phyloP scores from a whole-genome alignment of 2,113 vertebrate species.

The Prionailurus viverrinus region DNA sequence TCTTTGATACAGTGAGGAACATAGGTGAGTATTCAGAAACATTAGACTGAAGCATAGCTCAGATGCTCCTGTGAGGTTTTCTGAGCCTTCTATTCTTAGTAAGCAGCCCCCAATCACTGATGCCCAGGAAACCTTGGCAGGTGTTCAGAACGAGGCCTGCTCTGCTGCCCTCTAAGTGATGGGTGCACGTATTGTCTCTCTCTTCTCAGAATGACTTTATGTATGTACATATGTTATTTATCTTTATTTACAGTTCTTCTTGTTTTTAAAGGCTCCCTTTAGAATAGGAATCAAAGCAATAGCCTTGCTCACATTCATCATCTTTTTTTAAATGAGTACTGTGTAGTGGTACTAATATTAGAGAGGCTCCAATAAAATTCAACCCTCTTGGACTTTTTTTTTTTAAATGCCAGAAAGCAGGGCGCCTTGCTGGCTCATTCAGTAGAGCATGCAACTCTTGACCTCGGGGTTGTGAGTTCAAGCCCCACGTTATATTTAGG shows the following conservation, averaged over 20 bases:
- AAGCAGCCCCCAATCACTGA: neutral
- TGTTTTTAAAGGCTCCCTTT: conserved; percentile 52
- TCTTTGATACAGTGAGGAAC: conserved; percentile 24
- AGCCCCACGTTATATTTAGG: neutral
- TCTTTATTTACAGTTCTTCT: conserved; percentile 29
- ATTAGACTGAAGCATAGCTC: conserved; percentile 1
- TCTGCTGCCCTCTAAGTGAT: conserved; percentile 42
- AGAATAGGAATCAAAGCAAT: neutral
- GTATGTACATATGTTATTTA: neutral
- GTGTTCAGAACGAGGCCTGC: neutral
- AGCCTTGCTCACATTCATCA: neutral
- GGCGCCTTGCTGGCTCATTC: neutral
- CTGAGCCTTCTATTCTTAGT: neutral
- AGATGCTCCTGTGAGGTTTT: neutral
- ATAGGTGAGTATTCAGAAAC: neutral
- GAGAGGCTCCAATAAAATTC: neutral
- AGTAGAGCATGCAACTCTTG: neutral
- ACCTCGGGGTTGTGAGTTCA: neutral
- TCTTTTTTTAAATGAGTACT: neutral
- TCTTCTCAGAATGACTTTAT: neutral
- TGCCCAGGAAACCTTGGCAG: neutral
- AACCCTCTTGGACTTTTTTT: neutral
- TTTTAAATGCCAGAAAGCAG: neutral
- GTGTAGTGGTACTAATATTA: neutral
- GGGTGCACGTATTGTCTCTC: neutral